phyloP scores from a whole-genome alignment of 2,797 vertebrate species.

The Crypturellus tataupa region DNA sequence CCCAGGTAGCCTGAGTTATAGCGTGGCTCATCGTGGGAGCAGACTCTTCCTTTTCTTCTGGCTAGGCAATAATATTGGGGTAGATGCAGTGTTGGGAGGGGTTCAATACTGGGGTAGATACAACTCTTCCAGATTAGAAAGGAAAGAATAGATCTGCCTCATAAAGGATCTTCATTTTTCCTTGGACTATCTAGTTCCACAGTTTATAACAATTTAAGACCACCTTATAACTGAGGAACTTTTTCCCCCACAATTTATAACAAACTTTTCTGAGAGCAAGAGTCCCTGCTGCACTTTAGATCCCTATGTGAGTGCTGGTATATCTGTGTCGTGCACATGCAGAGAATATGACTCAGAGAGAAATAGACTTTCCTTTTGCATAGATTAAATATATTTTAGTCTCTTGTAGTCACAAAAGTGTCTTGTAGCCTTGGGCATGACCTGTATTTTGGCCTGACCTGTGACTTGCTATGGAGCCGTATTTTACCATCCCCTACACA shows the following conservation, averaged over 20 bases:
- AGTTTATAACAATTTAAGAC: too few species aligned
- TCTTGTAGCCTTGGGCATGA: too few species aligned
- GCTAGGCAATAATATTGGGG: accelerated
- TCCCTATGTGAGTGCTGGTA: too few species aligned
- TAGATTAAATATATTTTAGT: background rate
- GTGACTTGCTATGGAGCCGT: background rate
- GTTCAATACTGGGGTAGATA: accelerated
- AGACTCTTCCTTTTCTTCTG: background rate
- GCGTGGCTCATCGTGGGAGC: background rate
- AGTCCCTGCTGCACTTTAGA: background rate
- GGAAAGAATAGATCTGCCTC: background rate
- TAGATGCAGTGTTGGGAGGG: background rate
- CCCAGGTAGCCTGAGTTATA: background rate
- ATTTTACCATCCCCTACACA: accelerated
- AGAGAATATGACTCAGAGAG: too few species aligned
- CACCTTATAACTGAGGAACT: background rate
- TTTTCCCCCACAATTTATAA: too few species aligned
- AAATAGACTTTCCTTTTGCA: too few species aligned
- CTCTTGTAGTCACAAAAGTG: background rate
- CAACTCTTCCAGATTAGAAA: background rate
- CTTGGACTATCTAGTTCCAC: background rate
- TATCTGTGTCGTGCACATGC: too few species aligned
- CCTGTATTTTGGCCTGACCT: background rate
- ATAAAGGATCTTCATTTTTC: background rate
- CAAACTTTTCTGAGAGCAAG: background rate